phyloP scores from a whole-genome alignment of 2,888 invertebrate species.

The Phasia obesa region DNA sequence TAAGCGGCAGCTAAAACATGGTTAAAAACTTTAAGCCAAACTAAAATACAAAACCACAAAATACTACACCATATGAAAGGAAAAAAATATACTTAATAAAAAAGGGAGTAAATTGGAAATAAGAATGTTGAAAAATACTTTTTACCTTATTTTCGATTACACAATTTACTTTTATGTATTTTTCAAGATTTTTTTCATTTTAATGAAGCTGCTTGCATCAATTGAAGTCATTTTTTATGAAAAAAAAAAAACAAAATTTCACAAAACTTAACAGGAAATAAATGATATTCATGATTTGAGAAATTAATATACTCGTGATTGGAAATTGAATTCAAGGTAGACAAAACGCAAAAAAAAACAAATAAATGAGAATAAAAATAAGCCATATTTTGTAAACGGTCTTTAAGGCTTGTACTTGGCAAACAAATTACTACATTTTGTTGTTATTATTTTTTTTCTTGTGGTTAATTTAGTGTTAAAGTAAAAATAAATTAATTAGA shows the following conservation, averaged over 20 bases:
- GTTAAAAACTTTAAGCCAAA: slow-evolving; percentile 33
- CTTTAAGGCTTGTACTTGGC: background rate
- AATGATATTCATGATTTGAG: slow-evolving; percentile 67
- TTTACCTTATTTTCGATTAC: slow-evolving; percentile 64
- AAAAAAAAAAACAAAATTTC: slow-evolving; percentile 26
- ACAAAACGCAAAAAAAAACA: background rate
- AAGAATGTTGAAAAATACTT: slow-evolving; percentile 62
- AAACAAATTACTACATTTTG: slow-evolving; percentile 25
- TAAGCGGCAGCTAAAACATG: slow-evolving; percentile 31
- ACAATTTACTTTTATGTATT: slow-evolving; percentile 64
- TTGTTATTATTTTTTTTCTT: background rate
- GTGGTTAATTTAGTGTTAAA: background rate
- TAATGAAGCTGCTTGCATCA: slow-evolving; percentile 71
- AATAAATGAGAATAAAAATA: background rate
- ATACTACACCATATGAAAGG: background rate
- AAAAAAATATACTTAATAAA: slow-evolving; percentile 33
- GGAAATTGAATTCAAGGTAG: slow-evolving; percentile 55
- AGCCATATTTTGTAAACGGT: background rate
- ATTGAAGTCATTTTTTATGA: slow-evolving; percentile 48
- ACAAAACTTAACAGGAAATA: slow-evolving; percentile 59
- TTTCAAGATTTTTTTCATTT: slow-evolving; percentile 51
- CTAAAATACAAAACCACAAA: slow-evolving; percentile 26
- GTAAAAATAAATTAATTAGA: slow-evolving; percentile 47
- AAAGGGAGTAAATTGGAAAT: slow-evolving; percentile 71
- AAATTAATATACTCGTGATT: slow-evolving; percentile 68